Conservation (phyloP, 2,113 vertebrate species). For the Pteruthius melanotis region DNA sequence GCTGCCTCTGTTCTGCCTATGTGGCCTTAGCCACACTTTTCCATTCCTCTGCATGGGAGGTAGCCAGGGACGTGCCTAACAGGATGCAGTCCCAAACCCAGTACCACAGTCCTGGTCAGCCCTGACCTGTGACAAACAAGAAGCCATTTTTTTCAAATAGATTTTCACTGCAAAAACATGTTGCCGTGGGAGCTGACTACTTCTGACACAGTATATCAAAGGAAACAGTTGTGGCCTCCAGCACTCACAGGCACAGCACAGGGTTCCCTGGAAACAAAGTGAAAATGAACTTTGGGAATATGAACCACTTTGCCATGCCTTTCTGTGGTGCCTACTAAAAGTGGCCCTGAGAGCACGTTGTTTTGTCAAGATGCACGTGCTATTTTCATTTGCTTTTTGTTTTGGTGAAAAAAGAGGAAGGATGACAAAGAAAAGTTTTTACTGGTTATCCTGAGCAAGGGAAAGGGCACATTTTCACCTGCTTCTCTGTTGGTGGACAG, state of each 20-base stretch:
- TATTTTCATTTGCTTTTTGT: neutral
- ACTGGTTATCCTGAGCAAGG: neutral
- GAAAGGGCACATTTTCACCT: neutral
- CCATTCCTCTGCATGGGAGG: rapidly evolving
- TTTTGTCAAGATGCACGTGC: neutral
- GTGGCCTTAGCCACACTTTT: rapidly evolving
- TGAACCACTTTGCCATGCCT: neutral
- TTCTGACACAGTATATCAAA: neutral
- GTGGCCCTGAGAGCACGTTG: rapidly evolving
- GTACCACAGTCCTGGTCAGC: neutral
- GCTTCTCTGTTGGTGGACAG: neutral
- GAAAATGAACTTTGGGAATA: neutral
- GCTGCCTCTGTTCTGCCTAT: neutral
- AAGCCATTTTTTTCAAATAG: neutral
- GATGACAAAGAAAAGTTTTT: neutral
- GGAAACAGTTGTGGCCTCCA: neutral
- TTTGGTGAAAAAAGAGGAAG: neutral
- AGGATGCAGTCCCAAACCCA: neutral
- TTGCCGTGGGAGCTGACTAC: rapidly evolving
- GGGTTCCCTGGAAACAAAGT: neutral
- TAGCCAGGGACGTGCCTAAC: rapidly evolving
- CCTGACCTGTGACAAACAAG: neutral
- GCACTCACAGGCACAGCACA: rapidly evolving
- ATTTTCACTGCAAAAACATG: neutral
- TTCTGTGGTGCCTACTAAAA: neutral